phyloP scores from a whole-genome alignment of 2,888 invertebrate genomes.

The Mythimna pallens region DNA sequence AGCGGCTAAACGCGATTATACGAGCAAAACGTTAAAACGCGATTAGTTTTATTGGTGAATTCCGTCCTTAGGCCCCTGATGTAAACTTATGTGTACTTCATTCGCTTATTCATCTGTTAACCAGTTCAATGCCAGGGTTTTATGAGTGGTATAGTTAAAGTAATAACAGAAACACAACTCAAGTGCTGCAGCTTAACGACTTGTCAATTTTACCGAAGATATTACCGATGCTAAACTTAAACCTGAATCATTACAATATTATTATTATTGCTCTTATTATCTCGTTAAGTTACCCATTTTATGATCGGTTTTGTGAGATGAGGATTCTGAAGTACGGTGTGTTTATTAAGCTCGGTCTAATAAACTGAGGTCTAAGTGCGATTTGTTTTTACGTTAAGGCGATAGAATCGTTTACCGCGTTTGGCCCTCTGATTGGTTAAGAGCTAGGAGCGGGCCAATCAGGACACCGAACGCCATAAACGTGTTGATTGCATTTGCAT shows the following conservation, averaged over 20 bases:
- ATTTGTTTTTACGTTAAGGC: too few species aligned
- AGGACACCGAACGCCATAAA: too few species aligned
- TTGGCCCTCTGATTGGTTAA: too few species aligned
- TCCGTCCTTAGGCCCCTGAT: too few species aligned
- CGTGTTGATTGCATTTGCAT: too few species aligned
- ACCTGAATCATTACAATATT: conserved; percentile 1
- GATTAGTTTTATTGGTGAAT: too few species aligned
- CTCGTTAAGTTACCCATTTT: conserved; percentile 9
- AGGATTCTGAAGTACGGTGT: background rate
- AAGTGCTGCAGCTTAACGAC: conserved; percentile 46
- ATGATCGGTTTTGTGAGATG: conserved; percentile 9
- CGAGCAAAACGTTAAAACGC: too few species aligned
- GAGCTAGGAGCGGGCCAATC: too few species aligned
- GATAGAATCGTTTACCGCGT: too few species aligned
- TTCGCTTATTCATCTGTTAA: conserved; percentile 14
- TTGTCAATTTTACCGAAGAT: conserved; percentile 45
- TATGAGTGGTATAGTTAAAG: conserved; percentile 39
- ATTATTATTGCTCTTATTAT: conserved; percentile 6
- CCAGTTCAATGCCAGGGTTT: conserved; percentile 24
- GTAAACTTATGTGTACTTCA: background rate
- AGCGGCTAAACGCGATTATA: too few species aligned
- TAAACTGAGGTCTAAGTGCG: background rate
- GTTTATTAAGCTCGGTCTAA: background rate
- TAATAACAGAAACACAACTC: conserved; percentile 25
- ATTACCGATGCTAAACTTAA: conserved; percentile 31